Evolutionary conservation across 1,140 invertebrate genomes (phyloP).

Genomic region (Elysia chlorotica): DNA sequence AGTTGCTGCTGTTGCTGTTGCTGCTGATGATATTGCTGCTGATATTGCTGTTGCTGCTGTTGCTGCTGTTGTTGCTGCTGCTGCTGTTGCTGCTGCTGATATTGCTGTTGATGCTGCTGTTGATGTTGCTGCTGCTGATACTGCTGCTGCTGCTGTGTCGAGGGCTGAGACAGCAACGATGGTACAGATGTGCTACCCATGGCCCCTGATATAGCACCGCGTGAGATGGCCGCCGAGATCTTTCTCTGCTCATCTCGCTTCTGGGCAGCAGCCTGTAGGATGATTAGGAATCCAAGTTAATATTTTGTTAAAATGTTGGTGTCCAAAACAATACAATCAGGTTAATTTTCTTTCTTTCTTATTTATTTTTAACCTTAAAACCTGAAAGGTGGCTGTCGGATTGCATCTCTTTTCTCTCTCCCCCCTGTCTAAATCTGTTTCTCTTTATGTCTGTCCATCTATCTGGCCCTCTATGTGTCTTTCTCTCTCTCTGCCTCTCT

Average conservation of each 20-base stretch:
- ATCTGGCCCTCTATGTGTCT: not conserved
- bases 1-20: not conserved
- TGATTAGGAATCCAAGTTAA: too few species aligned
- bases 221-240: too few species aligned
- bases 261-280: slow-evolving; percentile 5
- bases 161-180: too few species aligned
- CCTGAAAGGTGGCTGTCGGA: too few species aligned
- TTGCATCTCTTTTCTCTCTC: too few species aligned
- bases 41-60: not conserved
- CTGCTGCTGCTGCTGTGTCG: not conserved
- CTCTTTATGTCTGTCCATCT: slow-evolving; percentile 1
- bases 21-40: not conserved
- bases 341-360: too few species aligned
- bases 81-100: not conserved
- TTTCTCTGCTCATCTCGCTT: not conserved
- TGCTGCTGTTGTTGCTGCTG: not conserved
- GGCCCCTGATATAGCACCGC: too few species aligned
- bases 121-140: not conserved
- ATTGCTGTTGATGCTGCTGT: not conserved
- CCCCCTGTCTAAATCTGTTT: too few species aligned
- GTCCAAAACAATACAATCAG: too few species aligned
- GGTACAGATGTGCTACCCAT: too few species aligned
- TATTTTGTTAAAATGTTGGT: too few species aligned
- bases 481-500: not conserved
- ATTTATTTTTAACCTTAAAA: too few species aligned